Percentiles rank a stretch among this genome's conserved stretches.
These are phyloP conservation scores for Schlechtendalia chinensis DNA, from an alignment of 1,140 invertebrate genomes.

Conservation along the genomic window DNA sequence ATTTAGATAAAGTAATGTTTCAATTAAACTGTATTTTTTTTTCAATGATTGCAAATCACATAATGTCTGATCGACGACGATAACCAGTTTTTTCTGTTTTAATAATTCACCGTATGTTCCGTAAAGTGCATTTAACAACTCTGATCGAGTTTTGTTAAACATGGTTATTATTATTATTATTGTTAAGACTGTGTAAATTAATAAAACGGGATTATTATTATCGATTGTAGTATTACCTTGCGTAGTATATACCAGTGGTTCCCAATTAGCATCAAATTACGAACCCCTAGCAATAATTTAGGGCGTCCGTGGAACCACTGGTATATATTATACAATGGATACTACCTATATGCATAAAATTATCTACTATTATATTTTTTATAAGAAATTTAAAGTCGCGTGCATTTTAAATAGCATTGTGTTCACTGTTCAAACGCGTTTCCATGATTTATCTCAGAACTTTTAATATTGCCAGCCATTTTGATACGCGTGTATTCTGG, in stretches of 20 bases:
- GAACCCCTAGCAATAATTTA: too few relatives aligned
- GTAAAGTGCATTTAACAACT: neutral
- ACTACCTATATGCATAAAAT: neutral
- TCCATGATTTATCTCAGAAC: too few relatives aligned
- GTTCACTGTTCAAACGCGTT: too few relatives aligned
- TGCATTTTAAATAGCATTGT: too few relatives aligned
- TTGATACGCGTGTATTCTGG: too few relatives aligned
- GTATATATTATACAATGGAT: neutral
- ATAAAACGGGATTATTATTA: neutral
- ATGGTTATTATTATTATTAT: neutral
- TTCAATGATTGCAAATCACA: neutral
- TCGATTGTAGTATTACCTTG: neutral
- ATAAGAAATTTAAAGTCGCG: neutral
- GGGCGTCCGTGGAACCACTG: too few relatives aligned
- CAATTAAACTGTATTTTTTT: neutral
- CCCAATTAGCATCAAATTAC: too few relatives aligned
- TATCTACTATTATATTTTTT: neutral
- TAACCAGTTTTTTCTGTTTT: constrained; percentile 20
- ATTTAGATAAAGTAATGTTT: neutral
- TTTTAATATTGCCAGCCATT: too few relatives aligned
- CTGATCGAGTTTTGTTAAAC: constrained; percentile 1
- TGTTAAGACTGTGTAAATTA: neutral
- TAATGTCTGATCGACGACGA: constrained; percentile 4
- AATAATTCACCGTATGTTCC: constrained; percentile 6
- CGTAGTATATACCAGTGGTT: too few relatives aligned